Conservation (phyloP, 2,113 vertebrate genomes). For the Maccullochella peelii region DNA sequence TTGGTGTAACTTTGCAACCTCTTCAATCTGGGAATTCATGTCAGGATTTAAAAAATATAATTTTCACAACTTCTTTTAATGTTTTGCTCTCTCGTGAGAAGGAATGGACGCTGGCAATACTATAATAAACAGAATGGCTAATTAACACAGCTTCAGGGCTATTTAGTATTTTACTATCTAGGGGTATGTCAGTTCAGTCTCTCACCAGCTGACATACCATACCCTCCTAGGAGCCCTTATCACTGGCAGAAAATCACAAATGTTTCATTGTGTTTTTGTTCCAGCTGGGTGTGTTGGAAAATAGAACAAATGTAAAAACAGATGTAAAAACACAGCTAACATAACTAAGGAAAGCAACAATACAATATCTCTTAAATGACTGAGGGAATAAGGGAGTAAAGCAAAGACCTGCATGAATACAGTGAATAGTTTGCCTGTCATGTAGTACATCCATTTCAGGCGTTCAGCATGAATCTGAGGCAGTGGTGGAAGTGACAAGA, state of each 20-base stretch:
- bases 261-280: slow-evolving; percentile 2
- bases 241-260: background rate
- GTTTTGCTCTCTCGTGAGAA: background rate
- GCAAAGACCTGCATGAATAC: background rate
- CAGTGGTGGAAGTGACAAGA: background rate
- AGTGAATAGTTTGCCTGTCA: background rate
- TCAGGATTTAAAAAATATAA: background rate
- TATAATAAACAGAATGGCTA: slow-evolving; percentile 9
- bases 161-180: background rate
- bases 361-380: background rate
- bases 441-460: background rate
- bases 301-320: background rate
- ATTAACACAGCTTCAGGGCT: slow-evolving; percentile 8
- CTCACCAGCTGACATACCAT: background rate
- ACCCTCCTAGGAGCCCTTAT: background rate
- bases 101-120: background rate
- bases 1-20: background rate
- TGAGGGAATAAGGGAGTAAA: background rate
- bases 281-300: background rate
- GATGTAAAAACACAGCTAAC: background rate
- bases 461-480: background rate
- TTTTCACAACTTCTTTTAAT: background rate
- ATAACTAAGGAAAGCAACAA: background rate
- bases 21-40: background rate
- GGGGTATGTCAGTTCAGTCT: background rate